A percentile compares a stretch with the other conserved stretches of the same genome.
Conservation (phyloP, 1,140 invertebrate genomes). For the Grapholita molesta region DNA sequence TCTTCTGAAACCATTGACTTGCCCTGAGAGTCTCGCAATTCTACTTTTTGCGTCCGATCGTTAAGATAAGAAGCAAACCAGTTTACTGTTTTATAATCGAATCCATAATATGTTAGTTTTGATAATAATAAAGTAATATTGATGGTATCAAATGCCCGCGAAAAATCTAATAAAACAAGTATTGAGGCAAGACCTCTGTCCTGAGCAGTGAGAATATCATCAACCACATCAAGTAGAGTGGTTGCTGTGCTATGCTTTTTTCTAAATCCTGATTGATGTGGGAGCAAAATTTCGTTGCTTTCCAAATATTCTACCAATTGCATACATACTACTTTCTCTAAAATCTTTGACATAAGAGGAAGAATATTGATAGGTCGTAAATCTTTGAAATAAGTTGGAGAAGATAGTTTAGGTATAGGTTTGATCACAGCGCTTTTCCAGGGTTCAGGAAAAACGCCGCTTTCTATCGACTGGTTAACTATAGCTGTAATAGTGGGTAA, state of each 20-base stretch:
- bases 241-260: too few relatives aligned
- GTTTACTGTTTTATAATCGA: not conserved
- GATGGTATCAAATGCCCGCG: too few relatives aligned
- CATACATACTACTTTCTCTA: not conserved
- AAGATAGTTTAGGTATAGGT: constrained; percentile 24
- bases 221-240: too few relatives aligned
- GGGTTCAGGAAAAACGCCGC: constrained; percentile 17
- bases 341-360: constrained; percentile 15
- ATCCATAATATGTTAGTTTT: not conserved
- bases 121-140: not conserved
- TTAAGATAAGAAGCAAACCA: not conserved
- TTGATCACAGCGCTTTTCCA: constrained; percentile 28
- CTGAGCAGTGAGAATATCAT: too few relatives aligned
- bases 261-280: too few relatives aligned
- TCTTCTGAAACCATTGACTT: not conserved
- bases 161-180: too few relatives aligned
- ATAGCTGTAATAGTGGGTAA: constrained; percentile 19
- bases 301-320: not conserved
- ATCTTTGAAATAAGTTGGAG: constrained; percentile 24
- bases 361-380: constrained; percentile 32
- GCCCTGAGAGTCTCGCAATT: not conserved
- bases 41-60: not conserved
- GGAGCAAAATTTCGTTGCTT: not conserved
- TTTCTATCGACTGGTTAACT: constrained; percentile 25
- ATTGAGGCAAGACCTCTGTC: too few relatives aligned